Percentiles rank a stretch among this genome's conserved stretches.
phyloP scores from a whole-genome alignment of 2,113 vertebrate genomes.

The Oceanodroma tethys region DNA sequence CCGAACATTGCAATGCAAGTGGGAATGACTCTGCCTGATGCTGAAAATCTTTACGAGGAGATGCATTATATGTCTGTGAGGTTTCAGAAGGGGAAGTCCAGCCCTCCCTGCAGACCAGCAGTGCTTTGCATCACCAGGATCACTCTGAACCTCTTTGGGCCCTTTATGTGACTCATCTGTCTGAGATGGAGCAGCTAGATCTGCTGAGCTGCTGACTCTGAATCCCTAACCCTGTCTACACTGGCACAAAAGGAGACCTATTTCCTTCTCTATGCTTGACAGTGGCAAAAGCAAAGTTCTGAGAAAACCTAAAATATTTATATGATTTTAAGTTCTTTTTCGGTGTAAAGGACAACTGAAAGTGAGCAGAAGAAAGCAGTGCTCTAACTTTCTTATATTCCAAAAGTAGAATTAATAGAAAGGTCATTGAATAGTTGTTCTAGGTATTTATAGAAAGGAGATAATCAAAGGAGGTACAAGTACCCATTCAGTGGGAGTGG shows the following conservation, averaged over 20 bases:
- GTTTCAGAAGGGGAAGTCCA: neutral
- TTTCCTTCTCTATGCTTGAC: neutral
- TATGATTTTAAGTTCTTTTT: neutral
- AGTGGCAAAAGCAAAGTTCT: neutral
- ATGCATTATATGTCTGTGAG: neutral
- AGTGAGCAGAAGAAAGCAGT: neutral
- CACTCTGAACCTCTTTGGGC: neutral
- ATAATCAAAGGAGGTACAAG: slow-evolving; percentile 82
- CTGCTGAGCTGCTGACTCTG: neutral
- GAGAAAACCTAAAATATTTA: slow-evolving; percentile 3
- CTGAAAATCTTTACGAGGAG: neutral
- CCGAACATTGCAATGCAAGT: neutral
- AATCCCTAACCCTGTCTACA: neutral
- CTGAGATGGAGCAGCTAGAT: neutral
- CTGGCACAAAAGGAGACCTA: neutral
- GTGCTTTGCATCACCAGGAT: neutral
- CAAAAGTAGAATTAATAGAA: slow-evolving; percentile 73
- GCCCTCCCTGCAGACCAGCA: neutral
- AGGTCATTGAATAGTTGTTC: slow-evolving; percentile 80
- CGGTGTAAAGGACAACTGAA: slow-evolving; percentile 58
- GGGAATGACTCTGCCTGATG: neutral
- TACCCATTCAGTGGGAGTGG: slow-evolving; percentile 78
- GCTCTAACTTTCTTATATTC: slow-evolving; percentile 20
- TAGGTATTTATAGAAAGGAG: slow-evolving; percentile 79
- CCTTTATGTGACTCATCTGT: neutral